phyloP scores from a whole-genome alignment of 2,113 vertebrate species.

The Perca flavescens region DNA sequence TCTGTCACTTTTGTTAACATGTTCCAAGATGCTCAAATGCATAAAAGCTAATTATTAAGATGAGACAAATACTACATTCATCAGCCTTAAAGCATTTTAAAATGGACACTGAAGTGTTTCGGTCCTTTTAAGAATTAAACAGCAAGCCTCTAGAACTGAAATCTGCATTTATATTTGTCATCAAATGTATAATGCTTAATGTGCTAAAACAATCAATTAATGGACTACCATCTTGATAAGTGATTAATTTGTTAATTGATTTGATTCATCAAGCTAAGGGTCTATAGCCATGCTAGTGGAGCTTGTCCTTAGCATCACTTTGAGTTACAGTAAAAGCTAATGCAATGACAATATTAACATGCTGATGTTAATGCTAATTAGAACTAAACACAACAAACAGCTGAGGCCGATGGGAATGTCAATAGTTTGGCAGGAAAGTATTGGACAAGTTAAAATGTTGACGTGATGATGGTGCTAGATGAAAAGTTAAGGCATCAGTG shows the following conservation, averaged over 20 bases:
- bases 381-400: no score
- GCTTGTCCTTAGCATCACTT: no score
- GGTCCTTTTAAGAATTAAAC: not conserved
- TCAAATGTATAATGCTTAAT: not conserved
- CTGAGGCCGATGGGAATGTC: no score
- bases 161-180: not conserved
- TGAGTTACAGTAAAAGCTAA: no score
- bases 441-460: no score
- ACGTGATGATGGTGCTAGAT: no score
- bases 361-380: no score
- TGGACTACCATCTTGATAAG: no score
- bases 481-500: no score
- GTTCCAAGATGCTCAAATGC: not conserved
- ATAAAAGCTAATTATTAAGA: not conserved
- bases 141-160: not conserved
- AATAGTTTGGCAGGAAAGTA: no score
- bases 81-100: not conserved
- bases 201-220: not conserved
- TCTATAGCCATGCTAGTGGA: not conserved
- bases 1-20: not conserved
- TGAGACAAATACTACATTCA: not conserved
- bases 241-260: not conserved
- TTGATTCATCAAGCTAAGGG: not conserved
- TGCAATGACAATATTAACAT: no score
- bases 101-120: not conserved